A percentile compares a stretch with the other conserved stretches of the same genome.
Conservation (phyloP, 92 coral and sea anemone genomes). For the Epizoanthus stellaris region DNA sequence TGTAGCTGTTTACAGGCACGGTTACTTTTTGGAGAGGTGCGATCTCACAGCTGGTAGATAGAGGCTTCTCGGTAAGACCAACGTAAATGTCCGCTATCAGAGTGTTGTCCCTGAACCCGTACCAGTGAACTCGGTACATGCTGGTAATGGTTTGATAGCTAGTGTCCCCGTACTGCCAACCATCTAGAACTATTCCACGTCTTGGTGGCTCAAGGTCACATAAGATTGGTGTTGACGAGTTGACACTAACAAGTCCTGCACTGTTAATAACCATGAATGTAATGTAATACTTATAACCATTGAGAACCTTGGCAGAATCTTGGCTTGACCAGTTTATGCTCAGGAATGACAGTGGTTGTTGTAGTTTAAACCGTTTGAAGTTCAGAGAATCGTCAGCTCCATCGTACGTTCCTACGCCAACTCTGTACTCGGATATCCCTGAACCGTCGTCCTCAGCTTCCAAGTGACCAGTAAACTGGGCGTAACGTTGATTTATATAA, state of each 20-base stretch:
- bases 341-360: slow-evolving; percentile 50
- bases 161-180: slow-evolving; percentile 91
- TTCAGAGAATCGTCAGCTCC: slow-evolving; percentile 87
- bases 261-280: slow-evolving; percentile 79
- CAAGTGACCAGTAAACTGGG: slow-evolving; percentile 71
- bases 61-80: slow-evolving; percentile 72
- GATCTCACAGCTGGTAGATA: slow-evolving; percentile 67
- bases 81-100: slow-evolving; percentile 72
- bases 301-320: slow-evolving; percentile 45
- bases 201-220: slow-evolving; percentile 85
- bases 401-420: slow-evolving; percentile 86
- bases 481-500: slow-evolving; percentile 40
- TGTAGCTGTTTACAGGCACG: slow-evolving; percentile 58
- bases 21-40: slow-evolving; percentile 62
- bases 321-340: slow-evolving; percentile 88
- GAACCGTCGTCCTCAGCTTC: slow-evolving; percentile 88
- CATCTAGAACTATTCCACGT: slow-evolving; percentile 80
- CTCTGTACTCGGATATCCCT: slow-evolving; percentile 71
- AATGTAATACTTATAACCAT: slow-evolving; percentile 80
- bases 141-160: slow-evolving; percentile 74
- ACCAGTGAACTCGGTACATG: slow-evolving; percentile 94
- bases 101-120: slow-evolving; percentile 79
- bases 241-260: slow-evolving; percentile 81
- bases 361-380: slow-evolving; percentile 43
- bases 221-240: slow-evolving; percentile 74